phyloP scores from a whole-genome alignment of 2,888 invertebrate species.

The Gryllus longicercus region DNA sequence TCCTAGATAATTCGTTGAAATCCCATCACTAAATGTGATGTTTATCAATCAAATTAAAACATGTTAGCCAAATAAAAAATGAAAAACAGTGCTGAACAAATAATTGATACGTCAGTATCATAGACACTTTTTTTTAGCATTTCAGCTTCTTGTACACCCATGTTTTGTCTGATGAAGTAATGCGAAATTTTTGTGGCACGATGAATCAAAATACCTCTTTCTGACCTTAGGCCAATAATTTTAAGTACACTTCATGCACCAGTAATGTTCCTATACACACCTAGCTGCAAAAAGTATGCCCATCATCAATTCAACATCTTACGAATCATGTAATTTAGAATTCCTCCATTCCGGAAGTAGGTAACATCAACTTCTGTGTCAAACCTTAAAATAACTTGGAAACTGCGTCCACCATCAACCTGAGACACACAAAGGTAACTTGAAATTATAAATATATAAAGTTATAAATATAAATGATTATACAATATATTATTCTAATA shows the following conservation, averaged over 20 bases:
- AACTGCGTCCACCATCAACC: constrained; percentile 61
- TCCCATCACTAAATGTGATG: too few relatives aligned
- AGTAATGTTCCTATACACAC: neutral
- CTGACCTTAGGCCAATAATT: neutral
- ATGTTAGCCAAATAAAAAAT: too few relatives aligned
- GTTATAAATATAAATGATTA: constrained; percentile 19
- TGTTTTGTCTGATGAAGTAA: too few relatives aligned
- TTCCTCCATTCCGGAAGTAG: constrained; percentile 91
- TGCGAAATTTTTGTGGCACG: too few relatives aligned
- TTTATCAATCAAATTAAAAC: too few relatives aligned
- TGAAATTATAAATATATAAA: neutral
- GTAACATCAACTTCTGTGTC: constrained; percentile 96
- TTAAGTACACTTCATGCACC: neutral
- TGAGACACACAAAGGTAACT: constrained; percentile 41
- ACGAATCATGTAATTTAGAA: constrained; percentile 96
- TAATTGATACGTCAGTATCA: too few relatives aligned
- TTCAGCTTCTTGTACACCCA: too few relatives aligned
- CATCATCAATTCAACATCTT: constrained; percentile 59
- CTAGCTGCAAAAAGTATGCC: neutral
- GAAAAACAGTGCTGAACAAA: too few relatives aligned
- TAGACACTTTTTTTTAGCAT: too few relatives aligned
- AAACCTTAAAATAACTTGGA: constrained; percentile 80
- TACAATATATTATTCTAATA: constrained; percentile 23
- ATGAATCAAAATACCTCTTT: too few relatives aligned
- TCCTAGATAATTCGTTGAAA: too few relatives aligned